Base-by-base conservation (phyloP, 2,113 vertebrate species). In the Ailuropoda melanoleuca region DNA sequence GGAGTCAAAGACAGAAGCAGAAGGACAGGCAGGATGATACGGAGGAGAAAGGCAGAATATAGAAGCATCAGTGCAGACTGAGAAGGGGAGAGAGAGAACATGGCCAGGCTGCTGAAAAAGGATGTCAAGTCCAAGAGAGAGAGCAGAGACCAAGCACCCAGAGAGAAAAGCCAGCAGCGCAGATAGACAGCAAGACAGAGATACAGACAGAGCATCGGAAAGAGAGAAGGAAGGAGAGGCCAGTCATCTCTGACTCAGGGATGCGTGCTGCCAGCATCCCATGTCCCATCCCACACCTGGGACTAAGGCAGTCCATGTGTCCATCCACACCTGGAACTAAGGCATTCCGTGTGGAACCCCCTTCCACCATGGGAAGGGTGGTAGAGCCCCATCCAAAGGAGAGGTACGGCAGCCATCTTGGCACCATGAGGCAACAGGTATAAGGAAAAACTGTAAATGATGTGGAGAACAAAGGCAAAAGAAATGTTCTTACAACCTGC, bases 181-280 rank as follows among this genome's bases (percentile, higher is more conserved):
- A 3, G 34, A 7, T 6, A 31, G 43, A 17, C 1, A 14, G 39
- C 1, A 5, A 88, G 39, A 48, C 21, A 13, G 2, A 29, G 6
- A 26, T 3, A 64, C 23, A 23, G 46, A 64, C 46, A 77, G 17
- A 12, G 1, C 21, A 11, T 53, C 17, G 13, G 1, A 37, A 14
- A 50, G n/a, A 43, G 10, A 55, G 4, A 19, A 0, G 8, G 15
- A 21, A 10, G 26, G 24, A 66, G 26, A 78, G 75, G 15, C 24
- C 2, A 10, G 3, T 0, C 11, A 8, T 11, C 60, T 39, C 58
- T 7, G 60, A 39, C 24, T 4, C 75, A 11, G 75, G 72, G 43
- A 37, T 0, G 86, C 4, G 4, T 34, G 37, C 39, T 3, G 18
- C 34, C 86, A 34, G 3, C 34, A 8, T 6, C 37, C 8, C 2